Percentiles rank a stretch among this genome's conserved stretches.
These are phyloP conservation scores for Denticeps clupeoides DNA, from an alignment of 2,797 vertebrate genomes.

Conservation along the genomic window DNA sequence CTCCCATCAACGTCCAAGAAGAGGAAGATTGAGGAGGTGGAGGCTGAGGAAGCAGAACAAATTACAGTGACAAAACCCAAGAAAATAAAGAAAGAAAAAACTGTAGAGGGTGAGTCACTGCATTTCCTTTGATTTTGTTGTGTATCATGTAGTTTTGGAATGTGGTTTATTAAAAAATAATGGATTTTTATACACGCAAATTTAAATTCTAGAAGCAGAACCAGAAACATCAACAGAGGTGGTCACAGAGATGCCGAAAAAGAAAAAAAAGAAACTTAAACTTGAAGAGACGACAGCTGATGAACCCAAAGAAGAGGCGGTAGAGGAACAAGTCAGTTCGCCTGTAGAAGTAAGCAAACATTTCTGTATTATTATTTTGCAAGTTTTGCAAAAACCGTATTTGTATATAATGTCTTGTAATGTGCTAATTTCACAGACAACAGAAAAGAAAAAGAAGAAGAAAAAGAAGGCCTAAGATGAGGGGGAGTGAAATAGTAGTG, in stretches of 20 bases:
- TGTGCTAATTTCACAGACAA: slow-evolving; percentile 44
- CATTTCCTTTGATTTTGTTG: too few relatives aligned
- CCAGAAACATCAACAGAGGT: slow-evolving; percentile 23
- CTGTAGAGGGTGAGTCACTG: slow-evolving; percentile 58
- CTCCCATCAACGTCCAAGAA: slow-evolving; percentile 83
- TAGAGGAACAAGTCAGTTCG: neutral
- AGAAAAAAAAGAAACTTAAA: slow-evolving; percentile 62
- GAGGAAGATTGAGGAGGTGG: slow-evolving; percentile 79
- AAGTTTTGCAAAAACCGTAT: neutral
- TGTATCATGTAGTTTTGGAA: neutral
- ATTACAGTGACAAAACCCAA: slow-evolving; percentile 65
- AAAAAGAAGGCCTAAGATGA: slow-evolving; percentile 58
- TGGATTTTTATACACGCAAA: too few relatives aligned
- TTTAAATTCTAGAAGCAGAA: slow-evolving; percentile 22
- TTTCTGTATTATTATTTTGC: neutral
- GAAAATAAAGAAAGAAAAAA: slow-evolving; percentile 66
- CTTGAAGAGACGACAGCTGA: slow-evolving; percentile 31
- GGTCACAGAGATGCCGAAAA: slow-evolving; percentile 54
- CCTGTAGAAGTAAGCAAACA: slow-evolving; percentile 9
- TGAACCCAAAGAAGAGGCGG: neutral
- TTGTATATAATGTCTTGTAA: neutral
- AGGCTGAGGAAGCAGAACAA: slow-evolving; percentile 48
- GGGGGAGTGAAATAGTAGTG: slow-evolving; percentile 35
- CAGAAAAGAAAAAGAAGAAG: slow-evolving; percentile 72
- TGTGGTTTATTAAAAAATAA: neutral